Evolutionary conservation across 2,888 invertebrate species (phyloP), one percentile per base, ranked within the genome.

Genomic region (Nomada hirtipes): DNA sequence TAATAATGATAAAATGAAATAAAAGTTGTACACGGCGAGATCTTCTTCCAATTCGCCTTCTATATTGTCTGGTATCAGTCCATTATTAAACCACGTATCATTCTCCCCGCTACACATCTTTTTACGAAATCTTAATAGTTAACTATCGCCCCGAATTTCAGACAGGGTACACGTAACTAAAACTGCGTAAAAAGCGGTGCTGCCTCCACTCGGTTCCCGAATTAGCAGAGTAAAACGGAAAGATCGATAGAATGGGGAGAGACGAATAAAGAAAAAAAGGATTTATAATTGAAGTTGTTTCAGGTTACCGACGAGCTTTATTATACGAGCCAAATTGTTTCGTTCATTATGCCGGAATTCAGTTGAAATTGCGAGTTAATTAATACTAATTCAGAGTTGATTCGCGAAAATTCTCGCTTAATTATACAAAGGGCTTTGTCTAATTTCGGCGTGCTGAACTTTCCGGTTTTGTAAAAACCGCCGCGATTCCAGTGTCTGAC

Each of bases 361-460:
- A 59, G 61, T 18, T 42, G 69, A 57, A 73, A 79, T 78, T 57
- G 69, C 72, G 52, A 57, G 53, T 65, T 79, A 84, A 84, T 84
- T 82, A 79, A 79, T 76, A 73, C 76, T 84, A 84, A 82, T 82
- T 82, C 63, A 26, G 42, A 42, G 26, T 68, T 76, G 82, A 83
- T 72, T 68, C 65, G 71, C 72, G 78, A 82, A 75, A 84, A 84
- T 84, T 82, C 70, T 73, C 71, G 69, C 60, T 73, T 82, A 84
- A 84, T 84, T 84, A 82, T 69, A 82, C 83, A 84, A 84, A 84
- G 82, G 69, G 78, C 47, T 70, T 47, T 29, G 71, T 71, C 52
- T 78, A 73, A 69, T 71, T 82, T 42, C 60, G 18, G 29, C 69
- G 47, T 76, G 44, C 72, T 76, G 76, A 76, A 55, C 67, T 77